These are phyloP conservation scores for Neocloeon triangulifer DNA, from an alignment of 1,140 invertebrate species.

Conservation along the genomic window DNA sequence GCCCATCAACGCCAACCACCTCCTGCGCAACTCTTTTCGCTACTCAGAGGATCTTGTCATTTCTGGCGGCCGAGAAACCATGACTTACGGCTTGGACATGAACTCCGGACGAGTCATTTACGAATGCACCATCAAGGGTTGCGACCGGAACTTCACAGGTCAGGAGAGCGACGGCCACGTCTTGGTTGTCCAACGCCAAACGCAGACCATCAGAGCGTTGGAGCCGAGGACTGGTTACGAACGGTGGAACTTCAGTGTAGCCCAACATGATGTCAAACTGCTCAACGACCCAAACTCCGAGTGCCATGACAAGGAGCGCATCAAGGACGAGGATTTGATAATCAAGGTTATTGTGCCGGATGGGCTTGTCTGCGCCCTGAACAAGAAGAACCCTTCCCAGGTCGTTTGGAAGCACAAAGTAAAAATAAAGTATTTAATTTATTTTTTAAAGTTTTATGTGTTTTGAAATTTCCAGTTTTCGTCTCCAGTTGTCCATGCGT, in stretches of 20 bases:
- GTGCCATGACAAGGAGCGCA: constrained; percentile 18
- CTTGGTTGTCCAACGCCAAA: constrained; percentile 52
- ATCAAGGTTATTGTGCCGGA: constrained; percentile 47
- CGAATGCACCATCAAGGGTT: constrained; percentile 51
- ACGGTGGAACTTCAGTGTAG: constrained; percentile 92
- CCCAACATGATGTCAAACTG: constrained; percentile 58
- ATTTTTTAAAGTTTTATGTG: constrained; percentile 7
- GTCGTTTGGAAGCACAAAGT: constrained; percentile 51
- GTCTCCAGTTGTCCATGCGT: constrained; percentile 63
- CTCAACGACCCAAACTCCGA: constrained; percentile 19
- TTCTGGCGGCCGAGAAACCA: constrained; percentile 40
- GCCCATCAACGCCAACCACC: constrained; percentile 59
- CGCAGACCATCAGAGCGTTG: constrained; percentile 66
- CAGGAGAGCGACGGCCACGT: constrained; percentile 31
- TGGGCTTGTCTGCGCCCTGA: constrained; percentile 40
- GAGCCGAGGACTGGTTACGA: constrained; percentile 61
- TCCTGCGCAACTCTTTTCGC: constrained; percentile 54
- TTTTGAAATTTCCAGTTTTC: constrained; percentile 32
- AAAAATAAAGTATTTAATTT: constrained; percentile 8
- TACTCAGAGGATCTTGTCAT: constrained; percentile 70
- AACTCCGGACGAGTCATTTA: constrained; percentile 52
- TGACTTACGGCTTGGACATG: constrained; percentile 41
- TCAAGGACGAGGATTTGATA: constrained; percentile 22
- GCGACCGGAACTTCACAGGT: constrained; percentile 27
- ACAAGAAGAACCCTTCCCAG: constrained; percentile 23